A percentile compares a stretch with the other conserved stretches of the same genome.
These are phyloP conservation scores for Anneissia japonica DNA, from an alignment of 35 echinoderm and acorn worm species.

Conservation along the genomic window DNA sequence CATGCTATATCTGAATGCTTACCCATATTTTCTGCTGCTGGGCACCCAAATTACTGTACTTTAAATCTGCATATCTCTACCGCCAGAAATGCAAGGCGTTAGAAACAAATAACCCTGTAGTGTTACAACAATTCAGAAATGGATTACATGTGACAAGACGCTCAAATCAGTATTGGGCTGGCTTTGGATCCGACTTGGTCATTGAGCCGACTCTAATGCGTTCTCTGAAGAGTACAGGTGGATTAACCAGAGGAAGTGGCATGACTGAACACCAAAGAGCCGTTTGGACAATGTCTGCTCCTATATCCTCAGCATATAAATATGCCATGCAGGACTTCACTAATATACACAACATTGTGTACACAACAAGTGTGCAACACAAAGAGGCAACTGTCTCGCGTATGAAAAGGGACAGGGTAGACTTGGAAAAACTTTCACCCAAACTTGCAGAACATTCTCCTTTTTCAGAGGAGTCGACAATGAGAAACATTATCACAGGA, in stretches of 20 bases:
- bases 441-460: constrained; percentile 8
- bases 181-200: constrained; percentile 36
- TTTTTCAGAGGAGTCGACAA: constrained; percentile 21
- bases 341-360: constrained; percentile 18
- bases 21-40: background rate
- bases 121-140: constrained; percentile 21
- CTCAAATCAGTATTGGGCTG: constrained; percentile 43
- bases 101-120: constrained; percentile 42
- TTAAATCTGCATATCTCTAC: constrained; percentile 46
- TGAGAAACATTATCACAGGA: constrained; percentile 57
- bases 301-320: constrained; percentile 29
- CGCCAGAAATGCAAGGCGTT: constrained; percentile 44
- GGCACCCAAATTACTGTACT: constrained; percentile 39
- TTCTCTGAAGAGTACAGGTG: constrained; percentile 29
- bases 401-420: constrained; percentile 3
- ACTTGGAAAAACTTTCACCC: constrained; percentile 13
- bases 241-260: constrained; percentile 36
- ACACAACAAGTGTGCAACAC: constrained; percentile 56
- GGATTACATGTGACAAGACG: constrained; percentile 48
- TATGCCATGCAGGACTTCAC: constrained; percentile 58
- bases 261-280: constrained; percentile 34
- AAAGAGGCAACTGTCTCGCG: constrained; percentile 29
- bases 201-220: constrained; percentile 58
- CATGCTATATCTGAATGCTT: background rate
- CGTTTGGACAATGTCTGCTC: constrained; percentile 32